A percentile compares a stretch with the other conserved stretches of the same genome.
Evolutionary conservation across 2,888 invertebrate species (phyloP).

Genomic region (Dioctria rufipes): DNA sequence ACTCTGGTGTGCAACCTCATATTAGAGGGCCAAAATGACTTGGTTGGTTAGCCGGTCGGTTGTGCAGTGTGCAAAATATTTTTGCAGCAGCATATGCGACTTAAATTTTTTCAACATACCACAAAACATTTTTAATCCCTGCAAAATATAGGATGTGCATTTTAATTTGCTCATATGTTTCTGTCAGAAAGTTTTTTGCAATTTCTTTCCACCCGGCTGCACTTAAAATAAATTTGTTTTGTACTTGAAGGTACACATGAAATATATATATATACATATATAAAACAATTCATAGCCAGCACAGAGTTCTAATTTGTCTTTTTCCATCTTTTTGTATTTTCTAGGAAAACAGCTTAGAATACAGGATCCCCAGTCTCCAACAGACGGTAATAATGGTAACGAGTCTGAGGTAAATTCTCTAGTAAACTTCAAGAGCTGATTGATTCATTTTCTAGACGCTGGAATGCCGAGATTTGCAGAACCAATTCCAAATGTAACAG

Average conservation of each 20-base stretch:
- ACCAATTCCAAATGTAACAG: slow-evolving; percentile 91
- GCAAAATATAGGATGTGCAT: slow-evolving; percentile 39
- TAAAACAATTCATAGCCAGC: too few species aligned
- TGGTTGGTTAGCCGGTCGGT: too few species aligned
- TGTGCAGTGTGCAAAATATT: background rate
- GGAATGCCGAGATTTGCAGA: slow-evolving; percentile 87
- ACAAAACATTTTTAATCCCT: slow-evolving; percentile 45
- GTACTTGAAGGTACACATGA: background rate
- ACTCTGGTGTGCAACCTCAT: slow-evolving; percentile 24
- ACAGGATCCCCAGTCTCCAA: slow-evolving; percentile 67
- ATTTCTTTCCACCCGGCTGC: background rate
- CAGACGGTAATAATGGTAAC: slow-evolving; percentile 68
- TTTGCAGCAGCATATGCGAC: slow-evolving; percentile 25
- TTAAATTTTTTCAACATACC: background rate
- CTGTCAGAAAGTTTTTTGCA: slow-evolving; percentile 8
- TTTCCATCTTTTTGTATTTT: slow-evolving; percentile 52
- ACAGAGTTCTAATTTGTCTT: slow-evolving; percentile 27
- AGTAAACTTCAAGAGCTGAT: slow-evolving; percentile 1
- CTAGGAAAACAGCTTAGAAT: slow-evolving; percentile 69
- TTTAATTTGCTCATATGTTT: slow-evolving; percentile 44
- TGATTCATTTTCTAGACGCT: slow-evolving; percentile 62
- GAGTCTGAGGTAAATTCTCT: slow-evolving; percentile 12
- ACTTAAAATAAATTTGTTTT: slow-evolving; percentile 6
- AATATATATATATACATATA: background rate
- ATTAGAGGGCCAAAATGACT: slow-evolving; percentile 21